Percentiles rank a stretch among this genome's conserved stretches.
phyloP scores from a whole-genome alignment of 2,113 vertebrate genomes.

The Pitta sordida region DNA sequence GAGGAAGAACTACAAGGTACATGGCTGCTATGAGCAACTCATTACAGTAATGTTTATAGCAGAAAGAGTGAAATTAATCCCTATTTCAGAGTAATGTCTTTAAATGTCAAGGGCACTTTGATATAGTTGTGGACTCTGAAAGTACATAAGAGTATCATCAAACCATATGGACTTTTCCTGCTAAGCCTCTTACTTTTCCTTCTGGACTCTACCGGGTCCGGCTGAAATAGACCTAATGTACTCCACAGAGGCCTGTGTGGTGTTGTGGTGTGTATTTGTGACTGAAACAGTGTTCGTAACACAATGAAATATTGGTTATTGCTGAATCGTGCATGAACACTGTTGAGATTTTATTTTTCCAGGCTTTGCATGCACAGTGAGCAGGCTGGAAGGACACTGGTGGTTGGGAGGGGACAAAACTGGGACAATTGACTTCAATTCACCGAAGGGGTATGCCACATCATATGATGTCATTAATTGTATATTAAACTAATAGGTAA shows the following conservation, averaged over 20 bases:
- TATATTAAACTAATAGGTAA: background rate
- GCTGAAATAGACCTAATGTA: background rate
- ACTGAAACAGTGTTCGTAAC: background rate
- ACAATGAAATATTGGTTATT: background rate
- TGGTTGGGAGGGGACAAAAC: accelerated
- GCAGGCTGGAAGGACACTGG: background rate
- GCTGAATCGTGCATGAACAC: background rate
- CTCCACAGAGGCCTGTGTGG: background rate
- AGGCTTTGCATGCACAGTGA: accelerated
- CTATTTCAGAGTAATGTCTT: background rate
- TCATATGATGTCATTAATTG: background rate
- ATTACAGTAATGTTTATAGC: background rate
- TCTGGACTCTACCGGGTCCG: background rate
- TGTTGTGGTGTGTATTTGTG: background rate
- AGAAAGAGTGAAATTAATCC: background rate
- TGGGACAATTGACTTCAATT: background rate
- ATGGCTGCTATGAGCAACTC: background rate
- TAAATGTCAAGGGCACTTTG: background rate
- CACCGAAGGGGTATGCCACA: background rate
- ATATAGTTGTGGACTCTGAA: background rate
- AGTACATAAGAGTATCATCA: background rate
- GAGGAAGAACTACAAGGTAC: background rate
- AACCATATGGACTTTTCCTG: background rate
- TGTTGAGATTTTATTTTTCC: background rate
- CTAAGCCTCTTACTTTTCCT: background rate